Conservation (phyloP, 2,888 invertebrate species). For the Callimorpha dominula region DNA sequence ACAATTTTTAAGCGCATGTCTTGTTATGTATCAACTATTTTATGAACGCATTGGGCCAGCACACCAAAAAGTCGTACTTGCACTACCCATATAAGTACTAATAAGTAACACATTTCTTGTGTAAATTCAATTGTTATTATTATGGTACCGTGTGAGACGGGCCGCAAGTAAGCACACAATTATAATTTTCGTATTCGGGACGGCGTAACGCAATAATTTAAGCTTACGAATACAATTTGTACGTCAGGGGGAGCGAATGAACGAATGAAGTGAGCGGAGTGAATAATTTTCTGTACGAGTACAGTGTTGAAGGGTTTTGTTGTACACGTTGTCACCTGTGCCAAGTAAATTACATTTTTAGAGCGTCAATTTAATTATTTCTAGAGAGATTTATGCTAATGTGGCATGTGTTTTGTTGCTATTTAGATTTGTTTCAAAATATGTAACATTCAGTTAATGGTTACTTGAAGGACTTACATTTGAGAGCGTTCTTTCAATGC, state of each 20-base stretch:
- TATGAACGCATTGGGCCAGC: too few species aligned
- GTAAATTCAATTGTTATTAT: background rate
- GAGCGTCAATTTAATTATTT: slow-evolving; percentile 47
- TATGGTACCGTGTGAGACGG: slow-evolving; percentile 29
- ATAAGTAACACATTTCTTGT: background rate
- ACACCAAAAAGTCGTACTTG: background rate
- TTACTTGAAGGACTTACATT: background rate
- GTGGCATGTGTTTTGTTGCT: slow-evolving; percentile 11
- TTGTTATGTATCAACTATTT: too few species aligned
- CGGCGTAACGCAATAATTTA: slow-evolving; percentile 72
- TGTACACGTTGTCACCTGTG: slow-evolving; percentile 48
- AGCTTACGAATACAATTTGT: slow-evolving; percentile 77
- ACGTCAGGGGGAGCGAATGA: slow-evolving; percentile 71
- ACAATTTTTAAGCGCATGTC: too few species aligned
- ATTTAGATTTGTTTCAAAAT: slow-evolving; percentile 1
- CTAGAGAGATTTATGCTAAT: slow-evolving; percentile 39
- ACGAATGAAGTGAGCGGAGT: slow-evolving; percentile 74
- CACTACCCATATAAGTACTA: background rate
- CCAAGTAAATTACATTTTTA: slow-evolving; percentile 50
- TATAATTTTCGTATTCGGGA: slow-evolving; percentile 66
- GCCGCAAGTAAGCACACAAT: slow-evolving; percentile 55
- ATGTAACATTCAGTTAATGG: background rate
- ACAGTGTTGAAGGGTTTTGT: slow-evolving; percentile 59
- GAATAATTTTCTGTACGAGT: slow-evolving; percentile 70
- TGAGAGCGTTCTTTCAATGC: background rate